Evolutionary conservation across 1,140 invertebrate species (phyloP).

Genomic region (Orussus abietinus): DNA sequence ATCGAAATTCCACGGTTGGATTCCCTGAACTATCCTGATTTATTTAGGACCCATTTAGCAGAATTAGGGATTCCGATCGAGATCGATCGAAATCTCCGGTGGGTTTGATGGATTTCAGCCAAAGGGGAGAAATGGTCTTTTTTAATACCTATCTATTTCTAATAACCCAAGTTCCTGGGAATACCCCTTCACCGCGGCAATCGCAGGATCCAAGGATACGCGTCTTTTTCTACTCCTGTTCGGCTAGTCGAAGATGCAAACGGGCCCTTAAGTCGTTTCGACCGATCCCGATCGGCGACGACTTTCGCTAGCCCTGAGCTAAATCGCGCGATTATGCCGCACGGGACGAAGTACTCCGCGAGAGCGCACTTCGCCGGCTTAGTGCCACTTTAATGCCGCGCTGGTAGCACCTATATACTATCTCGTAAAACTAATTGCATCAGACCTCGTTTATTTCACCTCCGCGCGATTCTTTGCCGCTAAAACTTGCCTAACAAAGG

Average conservation of each 20-base stretch:
- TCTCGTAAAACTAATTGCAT: conserved; percentile 50
- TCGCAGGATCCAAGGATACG: too few relatives aligned
- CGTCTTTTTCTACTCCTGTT: too few relatives aligned
- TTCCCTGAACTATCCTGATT: too few relatives aligned
- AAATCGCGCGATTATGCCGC: conserved; percentile 26
- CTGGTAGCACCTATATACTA: conserved; percentile 32
- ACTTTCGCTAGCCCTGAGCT: conserved; percentile 42
- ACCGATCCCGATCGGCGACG: conserved; percentile 16
- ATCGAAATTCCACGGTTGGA: too few relatives aligned
- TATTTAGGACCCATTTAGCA: too few relatives aligned
- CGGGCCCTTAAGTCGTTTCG: too few relatives aligned
- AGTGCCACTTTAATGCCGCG: conserved; percentile 37
- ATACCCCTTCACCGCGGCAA: too few relatives aligned
- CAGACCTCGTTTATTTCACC: conserved; percentile 42
- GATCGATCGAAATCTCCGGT: not conserved
- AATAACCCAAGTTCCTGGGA: too few relatives aligned
- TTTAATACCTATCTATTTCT: too few relatives aligned
- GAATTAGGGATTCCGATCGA: not conserved
- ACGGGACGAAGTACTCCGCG: not conserved
- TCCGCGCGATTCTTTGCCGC: conserved; percentile 23
- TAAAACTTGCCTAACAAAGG: conserved; percentile 36
- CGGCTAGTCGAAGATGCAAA: too few relatives aligned
- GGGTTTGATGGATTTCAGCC: too few relatives aligned
- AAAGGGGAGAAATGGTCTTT: too few relatives aligned
- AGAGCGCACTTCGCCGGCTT: conserved; percentile 6